A percentile compares a stretch with the other conserved stretches of the same genome.
These are phyloP conservation scores for Diadromus collaris DNA, from an alignment of 2,888 invertebrate genomes.

Conservation along the genomic window DNA sequence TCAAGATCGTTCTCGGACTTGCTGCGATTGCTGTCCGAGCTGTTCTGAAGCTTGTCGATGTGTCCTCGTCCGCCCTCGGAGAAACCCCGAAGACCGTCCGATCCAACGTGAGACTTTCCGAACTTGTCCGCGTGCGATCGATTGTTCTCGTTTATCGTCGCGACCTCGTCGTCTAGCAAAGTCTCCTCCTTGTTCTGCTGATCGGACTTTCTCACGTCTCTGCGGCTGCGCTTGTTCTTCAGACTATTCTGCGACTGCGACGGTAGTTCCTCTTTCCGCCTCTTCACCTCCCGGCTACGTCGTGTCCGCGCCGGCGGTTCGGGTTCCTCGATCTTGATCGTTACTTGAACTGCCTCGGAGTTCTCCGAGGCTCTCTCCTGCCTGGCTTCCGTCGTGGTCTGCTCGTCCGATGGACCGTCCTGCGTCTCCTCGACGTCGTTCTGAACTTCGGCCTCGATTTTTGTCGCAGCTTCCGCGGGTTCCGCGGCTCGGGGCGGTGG, in stretches of 20 bases:
- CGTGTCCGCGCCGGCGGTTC: slow-evolving; percentile 71
- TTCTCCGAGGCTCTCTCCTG: slow-evolving; percentile 75
- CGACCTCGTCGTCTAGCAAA: slow-evolving; percentile 77
- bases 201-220: slow-evolving; percentile 68
- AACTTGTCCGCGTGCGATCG: slow-evolving; percentile 68
- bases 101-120: slow-evolving; percentile 62
- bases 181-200: slow-evolving; percentile 78
- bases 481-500: slow-evolving; percentile 57
- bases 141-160: slow-evolving; percentile 78
- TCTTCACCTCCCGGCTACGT: slow-evolving; percentile 74
- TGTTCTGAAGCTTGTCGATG: slow-evolving; percentile 57
- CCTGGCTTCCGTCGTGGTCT: slow-evolving; percentile 40
- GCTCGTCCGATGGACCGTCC: slow-evolving; percentile 52
- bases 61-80: slow-evolving; percentile 69
- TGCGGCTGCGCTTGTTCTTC: slow-evolving; percentile 68
- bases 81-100: slow-evolving; percentile 71
- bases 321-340: slow-evolving; percentile 69
- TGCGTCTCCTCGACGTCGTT: slow-evolving; percentile 42
- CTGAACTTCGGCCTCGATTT: slow-evolving; percentile 58
- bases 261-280: slow-evolving; percentile 69
- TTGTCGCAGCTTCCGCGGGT: slow-evolving; percentile 50
- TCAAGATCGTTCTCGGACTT: slow-evolving; percentile 77
- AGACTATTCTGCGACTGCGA: slow-evolving; percentile 49
- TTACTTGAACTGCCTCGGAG: slow-evolving; percentile 79
- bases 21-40: slow-evolving; percentile 69